Base-by-base conservation (phyloP, 2,113 vertebrate species). In the Phyllostomus hastatus region DNA sequence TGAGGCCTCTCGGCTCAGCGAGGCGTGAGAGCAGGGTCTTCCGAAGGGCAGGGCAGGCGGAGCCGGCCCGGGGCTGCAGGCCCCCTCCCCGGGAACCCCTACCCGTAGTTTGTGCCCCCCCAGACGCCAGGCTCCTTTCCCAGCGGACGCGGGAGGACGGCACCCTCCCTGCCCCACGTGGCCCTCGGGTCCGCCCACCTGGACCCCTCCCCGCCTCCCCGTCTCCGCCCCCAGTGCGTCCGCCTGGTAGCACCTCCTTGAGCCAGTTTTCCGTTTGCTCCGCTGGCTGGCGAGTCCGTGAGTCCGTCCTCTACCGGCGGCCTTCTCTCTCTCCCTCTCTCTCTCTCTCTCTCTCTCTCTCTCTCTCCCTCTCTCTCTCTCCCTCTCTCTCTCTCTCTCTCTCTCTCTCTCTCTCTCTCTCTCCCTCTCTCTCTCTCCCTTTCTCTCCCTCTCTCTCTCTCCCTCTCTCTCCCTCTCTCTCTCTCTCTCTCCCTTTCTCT, bases 301-400 rank as follows among this genome's bases (percentile, higher is more conserved):
- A n/a, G n/a, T n/a, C n/a, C 95, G 92, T 73, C 61, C 54, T 5
- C 98, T 98, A 95, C 97, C 97, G 75, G 88, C 97, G 98, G 97
- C 97, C 97, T 97, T 98, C 95, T 98, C 96, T 66, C 87, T 97
- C 95, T 81, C 38, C 43, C 7, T 4, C n/a, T n/a, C n/a, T n/a
- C n/a, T n/a, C n/a, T n/a, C n/a, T n/a, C n/a, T n/a, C n/a, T n/a
- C n/a, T n/a, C n/a, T n/a, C n/a, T n/a, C n/a, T n/a, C n/a, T n/a
- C n/a, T n/a, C n/a, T n/a, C n/a, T n/a, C n/a, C n/a, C n/a, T n/a
- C n/a, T n/a, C n/a, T n/a, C n/a, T n/a, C n/a, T n/a, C n/a, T n/a
- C n/a, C n/a, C n/a, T n/a, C n/a, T n/a, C n/a, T n/a, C n/a, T n/a
- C n/a, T n/a, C n/a, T n/a, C n/a, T n/a, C n/a, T n/a, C n/a, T n/a